Base-by-base conservation (phyloP, 2,113 vertebrate species). In the Percina caprodes region DNA sequence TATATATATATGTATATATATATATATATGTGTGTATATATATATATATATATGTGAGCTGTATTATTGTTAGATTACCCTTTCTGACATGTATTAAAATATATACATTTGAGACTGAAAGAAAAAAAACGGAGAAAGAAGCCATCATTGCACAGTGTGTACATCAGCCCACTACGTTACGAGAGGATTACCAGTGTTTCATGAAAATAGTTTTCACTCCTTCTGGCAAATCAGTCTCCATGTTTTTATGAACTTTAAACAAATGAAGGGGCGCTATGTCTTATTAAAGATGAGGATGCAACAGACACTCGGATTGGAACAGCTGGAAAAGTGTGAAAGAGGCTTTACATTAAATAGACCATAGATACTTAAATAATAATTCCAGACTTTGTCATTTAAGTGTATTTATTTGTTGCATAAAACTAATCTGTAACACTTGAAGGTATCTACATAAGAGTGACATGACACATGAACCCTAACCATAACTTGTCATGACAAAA, bases 331-430 rank as follows among this genome's bases (percentile, higher is more conserved):
- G 54, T 15, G 56, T 49, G 23, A 45, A 72, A 52, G 69, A 61
- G 45, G 69, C 67, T 74, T 91, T 83, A 83, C 79, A 69, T 83
- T 70, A 80, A 74, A 87, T 63, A 75, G 24, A 39, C 66, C 62
- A 16, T 56, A 56, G 71, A 74, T 63, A 49, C 69, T 67, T 52
- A 13, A 51, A 77, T 74, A 82, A 69, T 18, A 1, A 69, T 30
- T 69, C 19, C 56, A 79, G 69, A 80, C 21, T 68, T 59, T 66
- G 58, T 69, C 33, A 71, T 77, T 72, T 42, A 69, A 66, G 23
- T 58, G n/a, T 55, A 16, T 48, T 58, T 18, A 59, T 23, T 30
- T n/a, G 73, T 54, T 59, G 49, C 56, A 46, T 67, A 23, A 71
- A 68, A 60, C 30, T 30, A 30, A 30, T 30, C 4, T 3, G 30